Percentiles rank a stretch among this genome's conserved stretches.
These are phyloP conservation scores for Enoplosus armatus DNA, from an alignment of 2,797 vertebrate species.

Conservation along the genomic window DNA sequence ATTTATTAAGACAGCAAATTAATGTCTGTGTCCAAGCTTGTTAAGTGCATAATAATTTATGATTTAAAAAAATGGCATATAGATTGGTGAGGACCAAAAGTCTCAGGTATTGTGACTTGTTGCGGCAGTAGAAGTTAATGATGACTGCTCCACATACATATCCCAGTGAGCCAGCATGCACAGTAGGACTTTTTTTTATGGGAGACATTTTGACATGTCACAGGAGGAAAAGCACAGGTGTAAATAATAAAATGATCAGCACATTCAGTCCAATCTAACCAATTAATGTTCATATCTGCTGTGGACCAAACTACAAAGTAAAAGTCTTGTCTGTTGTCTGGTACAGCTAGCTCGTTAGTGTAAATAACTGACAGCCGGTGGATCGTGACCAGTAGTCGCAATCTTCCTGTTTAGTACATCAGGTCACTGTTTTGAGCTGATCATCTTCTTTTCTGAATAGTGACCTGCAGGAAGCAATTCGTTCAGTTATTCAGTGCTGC, in stretches of 20 bases:
- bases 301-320: too few relatives aligned
- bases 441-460: not conserved
- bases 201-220: not conserved
- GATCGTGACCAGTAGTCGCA: too few relatives aligned
- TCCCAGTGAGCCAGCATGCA: not conserved
- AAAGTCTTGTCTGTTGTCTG: not conserved
- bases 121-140: too few relatives aligned
- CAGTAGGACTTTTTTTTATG: not conserved
- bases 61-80: not conserved
- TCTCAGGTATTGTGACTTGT: too few relatives aligned
- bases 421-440: not conserved
- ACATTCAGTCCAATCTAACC: not conserved
- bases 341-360: not conserved
- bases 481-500: conserved; percentile 10
- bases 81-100: not conserved
- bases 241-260: not conserved
- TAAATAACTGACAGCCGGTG: not conserved
- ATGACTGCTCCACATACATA: too few relatives aligned
- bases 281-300: not conserved
- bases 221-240: not conserved
- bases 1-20: not conserved
- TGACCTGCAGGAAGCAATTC: not conserved
- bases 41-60: not conserved
- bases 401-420: not conserved
- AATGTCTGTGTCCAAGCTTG: not conserved